A percentile compares a stretch with the other conserved stretches of the same genome.
phyloP scores from a whole-genome alignment of 2,888 invertebrate species.

The Hirtodrosophila alboralis region DNA sequence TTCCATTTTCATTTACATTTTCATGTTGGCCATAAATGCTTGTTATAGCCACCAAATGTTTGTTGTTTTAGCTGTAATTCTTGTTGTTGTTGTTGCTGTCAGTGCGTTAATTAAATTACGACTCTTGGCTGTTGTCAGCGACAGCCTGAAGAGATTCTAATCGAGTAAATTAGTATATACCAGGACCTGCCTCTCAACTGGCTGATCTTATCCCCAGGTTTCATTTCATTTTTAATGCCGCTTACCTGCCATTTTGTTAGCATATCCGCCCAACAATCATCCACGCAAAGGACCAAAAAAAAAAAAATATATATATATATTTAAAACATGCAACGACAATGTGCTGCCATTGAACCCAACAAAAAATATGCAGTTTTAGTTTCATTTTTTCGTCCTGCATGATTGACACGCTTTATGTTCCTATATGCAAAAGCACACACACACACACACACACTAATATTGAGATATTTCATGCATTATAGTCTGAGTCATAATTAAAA shows the following conservation, averaged over 20 bases:
- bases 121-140: conserved; percentile 34
- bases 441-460: conserved; percentile 16
- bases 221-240: conserved; percentile 52
- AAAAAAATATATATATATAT: too few species aligned
- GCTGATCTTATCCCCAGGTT: conserved; percentile 45
- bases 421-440: conserved; percentile 27
- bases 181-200: conserved; percentile 10
- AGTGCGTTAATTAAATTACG: conserved; percentile 55
- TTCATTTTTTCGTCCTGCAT: conserved; percentile 38
- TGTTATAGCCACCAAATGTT: conserved; percentile 33
- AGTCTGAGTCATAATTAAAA: conserved; percentile 56
- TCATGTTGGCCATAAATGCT: conserved; percentile 47
- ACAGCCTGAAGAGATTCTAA: conserved; percentile 46
- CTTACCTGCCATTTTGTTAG: conserved; percentile 51
- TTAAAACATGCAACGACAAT: conserved; percentile 5
- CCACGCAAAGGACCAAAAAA: conserved; percentile 11
- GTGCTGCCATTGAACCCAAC: conserved; percentile 30
- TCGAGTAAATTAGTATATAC: conserved; percentile 40
- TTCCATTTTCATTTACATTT: conserved; percentile 54
- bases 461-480: conserved; percentile 40
- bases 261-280: conserved; percentile 31
- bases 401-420: conserved; percentile 57
- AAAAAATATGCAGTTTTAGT: not conserved
- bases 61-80: conserved; percentile 12
- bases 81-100: conserved; percentile 19